A percentile compares a stretch with the other conserved stretches of the same genome.
phyloP scores from a whole-genome alignment of 2,888 invertebrate species.

The Rhagium mordax region DNA sequence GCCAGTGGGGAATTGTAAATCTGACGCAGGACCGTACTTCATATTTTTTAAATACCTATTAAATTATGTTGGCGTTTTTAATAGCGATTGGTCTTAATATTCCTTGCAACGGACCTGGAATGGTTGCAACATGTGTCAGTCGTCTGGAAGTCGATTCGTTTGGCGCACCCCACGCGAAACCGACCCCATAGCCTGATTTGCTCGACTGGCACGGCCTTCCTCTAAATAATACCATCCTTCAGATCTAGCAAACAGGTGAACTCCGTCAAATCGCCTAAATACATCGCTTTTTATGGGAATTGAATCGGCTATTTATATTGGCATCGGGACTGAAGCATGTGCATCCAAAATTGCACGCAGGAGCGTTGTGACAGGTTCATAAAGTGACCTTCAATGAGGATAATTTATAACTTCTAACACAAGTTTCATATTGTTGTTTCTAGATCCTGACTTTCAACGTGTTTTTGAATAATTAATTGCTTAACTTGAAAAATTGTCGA shows the following conservation, averaged over 20 bases:
- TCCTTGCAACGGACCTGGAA: background rate
- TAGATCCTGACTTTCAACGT: no score
- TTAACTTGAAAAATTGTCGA: no score
- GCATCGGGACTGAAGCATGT: background rate
- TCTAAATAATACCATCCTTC: constrained; percentile 47
- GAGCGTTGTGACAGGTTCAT: background rate
- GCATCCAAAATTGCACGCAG: background rate
- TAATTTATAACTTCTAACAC: no score
- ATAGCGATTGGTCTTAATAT: background rate
- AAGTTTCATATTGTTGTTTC: no score
- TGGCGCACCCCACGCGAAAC: constrained; percentile 19
- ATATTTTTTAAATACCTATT: no score
- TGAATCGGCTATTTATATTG: constrained; percentile 11
- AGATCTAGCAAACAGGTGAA: constrained; percentile 46
- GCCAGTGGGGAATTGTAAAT: no score
- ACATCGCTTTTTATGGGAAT: constrained; percentile 13
- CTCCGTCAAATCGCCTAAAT: constrained; percentile 28
- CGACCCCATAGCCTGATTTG: background rate
- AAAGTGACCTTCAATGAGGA: no score
- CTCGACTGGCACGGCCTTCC: constrained; percentile 41
- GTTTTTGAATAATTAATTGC: no score
- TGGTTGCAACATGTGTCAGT: constrained; percentile 55
- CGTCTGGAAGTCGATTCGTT: constrained; percentile 30
- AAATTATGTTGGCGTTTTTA: no score
- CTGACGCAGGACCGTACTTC: no score